Evolutionary conservation across 2,113 vertebrate species (phyloP).

Genomic region (Ictalurus furcatus): DNA sequence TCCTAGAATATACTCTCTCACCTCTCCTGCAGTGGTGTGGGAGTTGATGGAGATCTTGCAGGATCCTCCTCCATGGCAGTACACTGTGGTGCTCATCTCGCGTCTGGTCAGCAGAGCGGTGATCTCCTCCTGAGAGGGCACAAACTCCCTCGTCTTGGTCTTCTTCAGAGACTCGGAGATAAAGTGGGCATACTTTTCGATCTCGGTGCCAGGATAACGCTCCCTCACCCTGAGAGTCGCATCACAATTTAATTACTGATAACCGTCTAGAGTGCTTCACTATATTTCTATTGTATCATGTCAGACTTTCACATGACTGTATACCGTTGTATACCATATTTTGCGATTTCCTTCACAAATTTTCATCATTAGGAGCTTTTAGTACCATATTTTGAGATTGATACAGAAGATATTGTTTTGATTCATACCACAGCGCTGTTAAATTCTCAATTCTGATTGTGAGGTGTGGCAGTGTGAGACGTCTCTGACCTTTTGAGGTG

Average conservation of each 20-base stretch:
- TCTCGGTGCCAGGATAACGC: constrained; percentile 81
- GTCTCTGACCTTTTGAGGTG: constrained; percentile 83
- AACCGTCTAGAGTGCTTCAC: background rate
- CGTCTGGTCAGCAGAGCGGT: constrained; percentile 84
- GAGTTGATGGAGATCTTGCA: constrained; percentile 95
- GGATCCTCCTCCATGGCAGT: constrained; percentile 91
- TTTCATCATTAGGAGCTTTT: background rate
- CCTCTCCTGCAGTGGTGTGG: constrained; percentile 91
- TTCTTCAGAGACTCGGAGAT: constrained; percentile 87
- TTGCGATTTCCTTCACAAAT: background rate
- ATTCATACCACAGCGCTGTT: background rate
- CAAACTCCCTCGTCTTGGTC: constrained; percentile 87
- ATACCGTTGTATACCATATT: background rate
- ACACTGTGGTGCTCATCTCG: constrained; percentile 91
- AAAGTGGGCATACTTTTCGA: constrained; percentile 84
- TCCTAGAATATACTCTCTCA: constrained; percentile 49
- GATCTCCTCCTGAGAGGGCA: constrained; percentile 91
- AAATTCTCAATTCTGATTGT: background rate
- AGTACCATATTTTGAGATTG: background rate
- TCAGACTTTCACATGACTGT: background rate
- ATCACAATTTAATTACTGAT: background rate
- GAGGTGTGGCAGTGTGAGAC: background rate
- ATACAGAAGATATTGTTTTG: background rate
- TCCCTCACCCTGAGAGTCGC: constrained; percentile 78
- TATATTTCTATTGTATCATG: background rate